phyloP scores from a whole-genome alignment of 2,113 vertebrate genomes.

The Edolisoma coerulescens region DNA sequence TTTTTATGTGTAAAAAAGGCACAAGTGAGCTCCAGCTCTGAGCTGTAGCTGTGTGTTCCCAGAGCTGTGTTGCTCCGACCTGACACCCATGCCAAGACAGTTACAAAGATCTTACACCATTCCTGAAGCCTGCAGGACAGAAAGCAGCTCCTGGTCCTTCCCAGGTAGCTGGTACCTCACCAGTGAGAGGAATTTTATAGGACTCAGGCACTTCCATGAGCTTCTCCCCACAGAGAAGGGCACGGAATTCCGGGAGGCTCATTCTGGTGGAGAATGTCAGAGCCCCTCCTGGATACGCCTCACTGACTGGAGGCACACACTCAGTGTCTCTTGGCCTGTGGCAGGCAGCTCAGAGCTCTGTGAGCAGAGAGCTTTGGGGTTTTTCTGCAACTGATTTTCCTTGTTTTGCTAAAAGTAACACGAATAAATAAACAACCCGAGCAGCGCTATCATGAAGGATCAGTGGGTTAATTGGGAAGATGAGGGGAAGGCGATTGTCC shows the following conservation, averaged over 20 bases:
- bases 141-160: neutral
- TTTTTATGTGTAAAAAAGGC: neutral
- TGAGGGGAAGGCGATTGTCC: neutral
- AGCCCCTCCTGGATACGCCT: neutral
- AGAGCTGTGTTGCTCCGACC: neutral
- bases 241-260: neutral
- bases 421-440: neutral
- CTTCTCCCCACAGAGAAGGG: neutral
- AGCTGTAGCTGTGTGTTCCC: neutral
- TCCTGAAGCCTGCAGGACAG: neutral
- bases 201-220: neutral
- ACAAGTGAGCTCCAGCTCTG: neutral
- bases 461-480: constrained; percentile 47
- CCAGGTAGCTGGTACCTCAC: no score
- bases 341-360: neutral
- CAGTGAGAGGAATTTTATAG: neutral
- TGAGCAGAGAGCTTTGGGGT: neutral
- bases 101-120: neutral
- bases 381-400: neutral
- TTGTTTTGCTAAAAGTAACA: neutral
- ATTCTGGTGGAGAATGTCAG: neutral
- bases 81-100: neutral
- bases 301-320: neutral
- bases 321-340: neutral
- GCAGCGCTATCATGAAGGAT: neutral